Base-by-base conservation (phyloP, 2,113 vertebrate species). In the Chunga burmeisteri region DNA sequence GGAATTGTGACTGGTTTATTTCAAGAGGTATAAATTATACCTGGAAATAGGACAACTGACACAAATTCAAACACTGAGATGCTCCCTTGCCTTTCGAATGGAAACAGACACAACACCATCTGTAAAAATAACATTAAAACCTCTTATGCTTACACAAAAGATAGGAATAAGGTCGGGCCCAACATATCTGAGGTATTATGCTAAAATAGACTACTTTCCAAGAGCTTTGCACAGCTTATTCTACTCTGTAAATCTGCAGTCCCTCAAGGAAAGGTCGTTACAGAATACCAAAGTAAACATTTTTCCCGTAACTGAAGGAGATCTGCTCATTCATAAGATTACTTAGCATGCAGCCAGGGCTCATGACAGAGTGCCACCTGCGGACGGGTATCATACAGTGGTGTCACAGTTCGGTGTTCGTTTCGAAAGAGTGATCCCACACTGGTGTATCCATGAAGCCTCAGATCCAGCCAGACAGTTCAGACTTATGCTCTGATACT, bases 51-150 rank as follows among this genome's bases (percentile, higher is more conserved):
- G 63, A 61, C 66, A 72, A 29, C 44, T 80, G 86, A 89, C 83
- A 93, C 40, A 56, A 91, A 81, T 91, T 71, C 56, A 93, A 92
- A 94, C 88, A 79, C 42, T 49, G 44, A 81, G 68, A 32, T 82
- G 77, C 49, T 94, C 44, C 50, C 30, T 95, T 73, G 56, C 66
- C 70, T 94, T 91, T 94, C 34, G 2, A 84, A 86, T 56, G 40
- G 70, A 87, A 96, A 94, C 77, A 93, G 77, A 67, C 36, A 34
- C 6, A 56, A 6, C 61, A 68, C 47, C 44, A 49, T 56, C 61
- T 78, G 70, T 87, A 81, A 91, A 78, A 97, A 87, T 75, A 95
- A 52, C 47, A 55, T 83, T 80, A 47, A 87, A 94, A 49, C 9
- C 21, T 89, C 77, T 84, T 84, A n/a, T 30, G 30, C 29, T 88